phyloP scores from a whole-genome alignment of 2,888 invertebrate species.

The Ornithoptera alexandrae region DNA sequence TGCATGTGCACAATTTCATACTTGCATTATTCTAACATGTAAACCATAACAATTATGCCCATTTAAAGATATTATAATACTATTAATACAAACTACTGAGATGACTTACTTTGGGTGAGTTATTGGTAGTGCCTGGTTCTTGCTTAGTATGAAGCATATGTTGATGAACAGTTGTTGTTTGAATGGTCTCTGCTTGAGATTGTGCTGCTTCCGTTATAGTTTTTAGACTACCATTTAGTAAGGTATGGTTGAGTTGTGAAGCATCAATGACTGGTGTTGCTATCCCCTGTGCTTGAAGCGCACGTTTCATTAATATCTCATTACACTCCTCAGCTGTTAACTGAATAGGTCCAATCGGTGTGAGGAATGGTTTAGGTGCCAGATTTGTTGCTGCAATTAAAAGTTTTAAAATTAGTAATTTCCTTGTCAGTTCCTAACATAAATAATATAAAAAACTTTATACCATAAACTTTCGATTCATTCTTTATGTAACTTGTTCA shows the following conservation, averaged over 20 bases:
- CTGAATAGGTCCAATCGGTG: slow-evolving; percentile 86
- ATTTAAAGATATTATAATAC: too few species aligned
- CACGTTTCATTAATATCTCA: slow-evolving; percentile 87
- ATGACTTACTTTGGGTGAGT: slow-evolving; percentile 73
- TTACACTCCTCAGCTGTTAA: slow-evolving; percentile 88
- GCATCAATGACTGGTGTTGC: slow-evolving; percentile 74
- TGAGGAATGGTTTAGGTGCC: slow-evolving; percentile 83
- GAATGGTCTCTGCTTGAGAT: slow-evolving; percentile 59
- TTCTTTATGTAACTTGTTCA: too few species aligned
- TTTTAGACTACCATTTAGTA: slow-evolving; percentile 69
- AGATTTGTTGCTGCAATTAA: slow-evolving; percentile 64
- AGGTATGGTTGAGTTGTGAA: slow-evolving; percentile 68
- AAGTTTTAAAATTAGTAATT: neutral
- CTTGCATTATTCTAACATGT: too few species aligned
- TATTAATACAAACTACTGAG: neutral
- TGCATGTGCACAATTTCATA: too few species aligned
- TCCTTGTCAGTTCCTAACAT: too few species aligned
- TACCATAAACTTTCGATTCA: too few species aligned
- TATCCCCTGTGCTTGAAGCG: slow-evolving; percentile 83
- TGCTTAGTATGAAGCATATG: slow-evolving; percentile 79
- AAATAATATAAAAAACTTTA: too few species aligned
- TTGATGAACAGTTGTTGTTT: slow-evolving; percentile 62
- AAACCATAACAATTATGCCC: too few species aligned
- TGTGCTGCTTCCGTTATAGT: slow-evolving; percentile 65
- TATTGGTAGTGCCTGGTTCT: slow-evolving; percentile 81